Evolutionary conservation across 2,888 invertebrate species (phyloP).

Genomic region (Lottia gigantea): DNA sequence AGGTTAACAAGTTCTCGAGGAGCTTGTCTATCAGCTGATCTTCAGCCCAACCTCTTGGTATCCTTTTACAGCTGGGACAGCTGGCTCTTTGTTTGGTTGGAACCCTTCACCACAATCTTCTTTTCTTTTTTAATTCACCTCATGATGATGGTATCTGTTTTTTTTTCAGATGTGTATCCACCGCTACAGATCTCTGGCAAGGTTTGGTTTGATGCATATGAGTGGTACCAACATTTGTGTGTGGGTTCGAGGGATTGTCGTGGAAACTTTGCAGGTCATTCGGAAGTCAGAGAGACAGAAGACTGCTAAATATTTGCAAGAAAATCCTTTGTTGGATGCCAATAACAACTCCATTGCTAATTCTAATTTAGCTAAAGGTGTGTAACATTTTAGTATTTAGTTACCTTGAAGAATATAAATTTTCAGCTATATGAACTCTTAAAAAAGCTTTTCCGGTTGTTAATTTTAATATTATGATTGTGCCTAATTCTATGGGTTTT

Average conservation of each 20-base stretch:
- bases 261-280: constrained; percentile 95
- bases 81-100: not conserved
- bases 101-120: no score
- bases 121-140: not conserved
- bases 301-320: not conserved
- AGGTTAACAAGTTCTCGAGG: no score
- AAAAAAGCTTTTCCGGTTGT: no score
- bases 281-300: constrained; percentile 31
- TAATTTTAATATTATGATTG: no score
- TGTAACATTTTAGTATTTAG: not conserved
- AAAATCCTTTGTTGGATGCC: not conserved
- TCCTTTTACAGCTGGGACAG: not conserved
- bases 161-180: constrained; percentile 77
- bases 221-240: constrained; percentile 97
- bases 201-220: constrained; percentile 97
- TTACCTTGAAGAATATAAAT: no score
- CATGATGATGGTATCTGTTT: not conserved
- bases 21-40: no score
- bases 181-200: constrained; percentile 93
- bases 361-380: not conserved
- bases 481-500: not conserved
- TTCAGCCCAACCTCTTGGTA: no score
- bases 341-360: not conserved
- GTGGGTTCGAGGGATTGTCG: constrained; percentile 93
- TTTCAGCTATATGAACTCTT: no score